Conservation (phyloP, 2,888 invertebrate species). For the Brachylomia viminalis region DNA sequence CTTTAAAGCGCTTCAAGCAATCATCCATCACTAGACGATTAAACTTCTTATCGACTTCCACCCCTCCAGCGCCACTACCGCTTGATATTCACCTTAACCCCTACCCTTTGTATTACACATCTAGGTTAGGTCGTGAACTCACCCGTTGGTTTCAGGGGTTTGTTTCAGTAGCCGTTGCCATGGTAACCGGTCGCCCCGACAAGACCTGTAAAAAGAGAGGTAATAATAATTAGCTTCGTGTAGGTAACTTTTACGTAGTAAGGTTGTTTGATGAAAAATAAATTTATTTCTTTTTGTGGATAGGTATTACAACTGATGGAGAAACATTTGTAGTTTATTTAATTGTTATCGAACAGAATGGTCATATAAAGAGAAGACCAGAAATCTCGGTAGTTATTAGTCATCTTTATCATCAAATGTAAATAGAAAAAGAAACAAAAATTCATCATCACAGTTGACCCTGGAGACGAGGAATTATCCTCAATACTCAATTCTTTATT, state of each 20-base stretch:
- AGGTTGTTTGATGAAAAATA: background rate
- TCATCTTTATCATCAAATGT: too few species aligned
- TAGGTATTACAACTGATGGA: too few species aligned
- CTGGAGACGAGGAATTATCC: too few species aligned
- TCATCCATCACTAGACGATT: background rate
- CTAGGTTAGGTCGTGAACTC: conserved; percentile 71
- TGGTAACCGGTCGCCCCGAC: conserved; percentile 84
- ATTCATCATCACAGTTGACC: too few species aligned
- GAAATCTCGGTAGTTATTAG: too few species aligned
- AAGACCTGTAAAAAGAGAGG: conserved; percentile 79
- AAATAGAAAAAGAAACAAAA: too few species aligned
- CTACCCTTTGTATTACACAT: conserved; percentile 54
- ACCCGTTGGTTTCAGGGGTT: conserved; percentile 85
- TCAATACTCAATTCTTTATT: too few species aligned
- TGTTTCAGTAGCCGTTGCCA: conserved; percentile 86
- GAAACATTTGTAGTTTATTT: too few species aligned
- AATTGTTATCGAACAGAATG: too few species aligned
- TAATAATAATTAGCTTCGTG: conserved; percentile 29
- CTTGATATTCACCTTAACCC: conserved; percentile 62
- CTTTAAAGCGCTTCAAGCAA: conserved; percentile 13
- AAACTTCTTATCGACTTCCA: conserved; percentile 15
- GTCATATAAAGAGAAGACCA: too few species aligned
- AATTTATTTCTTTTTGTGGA: background rate
- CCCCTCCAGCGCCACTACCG: conserved; percentile 47
- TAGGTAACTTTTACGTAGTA: background rate